Evolutionary conservation across 2,113 vertebrate species (phyloP), one percentile per base, ranked within the genome.

Genomic region (Sander lucioperca): DNA sequence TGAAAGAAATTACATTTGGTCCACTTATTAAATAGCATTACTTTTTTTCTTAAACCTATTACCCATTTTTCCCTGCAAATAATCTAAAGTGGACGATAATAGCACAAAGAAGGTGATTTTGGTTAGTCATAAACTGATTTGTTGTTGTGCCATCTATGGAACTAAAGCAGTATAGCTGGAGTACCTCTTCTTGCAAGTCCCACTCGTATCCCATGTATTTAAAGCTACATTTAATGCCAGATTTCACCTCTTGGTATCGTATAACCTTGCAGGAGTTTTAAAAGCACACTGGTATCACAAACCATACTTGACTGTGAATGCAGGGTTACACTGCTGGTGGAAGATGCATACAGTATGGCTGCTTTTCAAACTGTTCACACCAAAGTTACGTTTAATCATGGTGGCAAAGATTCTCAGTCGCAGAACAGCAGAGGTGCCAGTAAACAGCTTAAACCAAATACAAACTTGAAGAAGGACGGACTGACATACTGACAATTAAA

Each of bases 391-490:
- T 79, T 74, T 19, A 68, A 36, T 64, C 33, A 6, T 8, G 23
- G 36, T 11, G 74, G 61, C 65, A 76, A 82, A 65, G 43, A 48
- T 43, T 33, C 45, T 61, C 77, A 36, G 54, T 72, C 13, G 11
- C 68, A 47, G 43, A 30, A 14, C 2, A 23, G 15, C 16, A 12
- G 30, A 85, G 69, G 66, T 61, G 74, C 51, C 62, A 8, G 58
- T 64, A 63, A 80, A 86, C 74, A 67, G 21, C 48, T 69, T 66
- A 62, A 76, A 25, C 12, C 30, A 36, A 19, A 74, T 4, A 62
- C 25, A 2, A 27, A 54, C 19, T 18, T 5, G 0, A 45, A 11
- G 47, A 12, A 0, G 3, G 18, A 6, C 14, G 1, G 39, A 72
- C 59, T 18, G 53, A 14, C 36, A 0, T 11, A 12, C 16, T 23